Evolutionary conservation across 2,888 invertebrate species (phyloP), one percentile per base, ranked within the genome.

Genomic region (Napeogenes inachia): DNA sequence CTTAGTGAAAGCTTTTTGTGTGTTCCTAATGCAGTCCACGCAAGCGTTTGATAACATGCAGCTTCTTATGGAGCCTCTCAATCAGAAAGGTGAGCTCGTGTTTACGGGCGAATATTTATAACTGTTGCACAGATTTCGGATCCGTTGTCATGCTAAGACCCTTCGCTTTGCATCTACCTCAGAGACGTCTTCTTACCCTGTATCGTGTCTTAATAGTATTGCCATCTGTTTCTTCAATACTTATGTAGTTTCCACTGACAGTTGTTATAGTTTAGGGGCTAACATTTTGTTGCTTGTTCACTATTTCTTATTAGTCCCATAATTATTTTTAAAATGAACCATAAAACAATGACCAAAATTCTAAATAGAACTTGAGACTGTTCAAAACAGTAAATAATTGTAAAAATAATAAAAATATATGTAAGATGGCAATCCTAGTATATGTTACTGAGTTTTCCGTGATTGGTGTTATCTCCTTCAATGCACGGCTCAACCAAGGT

Each of bases 41-140:
- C 83, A 79, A 79, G 74, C 76, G 76, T 71, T 66, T 65, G 81
- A 81, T 77, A 80, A 77, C 71, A 85, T 83, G 85, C 87, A 85
- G 83, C 77, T 76, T 75, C 72, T 82, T 72, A 75, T 81, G 81
- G 89, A 89, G 82, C 81, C 87, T 73, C 78, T 86, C 77, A 82
- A 80, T 79, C 79, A 77, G 82, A 89, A 88, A 89, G 89, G 89
- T 89, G 89, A 88, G 85, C 84, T 82, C 81, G 84, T 78, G 70
- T 73, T 59, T 42, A 30, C 66, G 65, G 69, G 68, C 65, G 45
- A 47, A 56, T 65, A 63, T 66, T 67, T 57, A 54, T 69, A 61
- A 66, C 60, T 69, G 69, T 70, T 61, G 67, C 68, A 63, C 67
- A 66, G 62, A 63, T 60, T 63, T 65, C 67, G 58, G 57, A 53